Base-by-base conservation (phyloP, 2,113 vertebrate genomes). In the Tauraco erythrolophus region DNA sequence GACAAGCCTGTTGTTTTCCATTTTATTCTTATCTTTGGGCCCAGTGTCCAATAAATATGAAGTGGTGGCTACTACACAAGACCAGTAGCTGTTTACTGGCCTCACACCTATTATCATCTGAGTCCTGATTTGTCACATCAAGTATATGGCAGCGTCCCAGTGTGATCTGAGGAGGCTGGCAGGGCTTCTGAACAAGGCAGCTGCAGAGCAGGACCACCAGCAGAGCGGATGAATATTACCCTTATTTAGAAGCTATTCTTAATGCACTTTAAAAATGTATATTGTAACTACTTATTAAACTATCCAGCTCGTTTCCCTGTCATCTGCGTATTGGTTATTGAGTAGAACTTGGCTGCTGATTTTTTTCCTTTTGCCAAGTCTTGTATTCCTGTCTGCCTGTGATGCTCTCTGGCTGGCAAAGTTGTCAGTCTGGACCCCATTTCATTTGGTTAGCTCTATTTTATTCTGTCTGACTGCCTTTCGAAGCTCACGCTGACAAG, bases 181-280 rank as follows among this genome's bases (percentile, higher is more conserved):
- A 56, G 84, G 65, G 56, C 39, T 96, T 96, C 58, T 87, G 65
- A 93, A 72, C 51, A 41, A 90, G n/a, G 43, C 60, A 88, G 62
- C 48, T 92, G 41, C 72, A 89, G 93, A 96, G 39, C 72, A 92
- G 60, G 76, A 57, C 69, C 72, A 87, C 69, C 48, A 94, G 72
- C 62, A 93, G 91, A 96, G 60, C 78, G 83, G 69, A 96, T 88
- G 35, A 88, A 79, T 83, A 79, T 77, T 89, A 53, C 17, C 19
- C 41, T 96, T 94, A 54, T 95, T 97, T 97, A 84, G 77, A 91
- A 92, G 87, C 78, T 76, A 18, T 92, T 94, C 46, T 71, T 87
- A 57, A 91, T 39, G 23, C 25, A 54, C 61, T 61, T 84, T 30
- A 91, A 84, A 87, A 78, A 51, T 23, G 8, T 89, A 28, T 84